Conservation (phyloP, 2,113 vertebrate genomes). For the Echinops telfairi region DNA sequence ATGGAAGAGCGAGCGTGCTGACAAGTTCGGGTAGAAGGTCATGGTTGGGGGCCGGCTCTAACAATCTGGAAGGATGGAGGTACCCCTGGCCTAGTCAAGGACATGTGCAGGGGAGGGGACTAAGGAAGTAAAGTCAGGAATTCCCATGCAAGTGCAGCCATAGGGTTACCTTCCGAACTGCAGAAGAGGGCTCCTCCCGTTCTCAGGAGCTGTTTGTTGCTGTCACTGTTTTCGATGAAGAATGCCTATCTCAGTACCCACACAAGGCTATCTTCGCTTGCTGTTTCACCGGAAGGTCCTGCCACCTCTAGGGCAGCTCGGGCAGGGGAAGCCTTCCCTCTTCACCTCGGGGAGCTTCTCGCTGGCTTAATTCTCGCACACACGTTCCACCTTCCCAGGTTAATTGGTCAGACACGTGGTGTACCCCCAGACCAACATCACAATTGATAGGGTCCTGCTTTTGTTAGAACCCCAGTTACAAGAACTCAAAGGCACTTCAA, state of each 20-base stretch:
- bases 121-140: background rate
- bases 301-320: background rate
- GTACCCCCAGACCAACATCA: background rate
- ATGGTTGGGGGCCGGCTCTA: background rate
- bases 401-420: background rate
- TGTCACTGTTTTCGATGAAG: background rate
- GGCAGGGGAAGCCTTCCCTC: background rate
- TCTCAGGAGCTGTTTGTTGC: background rate
- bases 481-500: background rate
- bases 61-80: background rate
- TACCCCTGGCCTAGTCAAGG: background rate
- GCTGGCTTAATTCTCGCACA: background rate
- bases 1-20: background rate
- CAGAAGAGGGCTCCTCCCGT: background rate
- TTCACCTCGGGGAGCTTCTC: background rate
- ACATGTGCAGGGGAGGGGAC: background rate
- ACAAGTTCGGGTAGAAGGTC: background rate
- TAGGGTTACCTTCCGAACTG: background rate
- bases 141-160: background rate
- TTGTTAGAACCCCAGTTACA: constrained; percentile 13
- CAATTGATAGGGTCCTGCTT: background rate
- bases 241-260: background rate
- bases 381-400: background rate
- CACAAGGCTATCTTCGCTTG: background rate
- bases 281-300: background rate